These are phyloP conservation scores for Drosophila greeni DNA, from an alignment of 2,888 invertebrate species.

Conservation along the genomic window DNA sequence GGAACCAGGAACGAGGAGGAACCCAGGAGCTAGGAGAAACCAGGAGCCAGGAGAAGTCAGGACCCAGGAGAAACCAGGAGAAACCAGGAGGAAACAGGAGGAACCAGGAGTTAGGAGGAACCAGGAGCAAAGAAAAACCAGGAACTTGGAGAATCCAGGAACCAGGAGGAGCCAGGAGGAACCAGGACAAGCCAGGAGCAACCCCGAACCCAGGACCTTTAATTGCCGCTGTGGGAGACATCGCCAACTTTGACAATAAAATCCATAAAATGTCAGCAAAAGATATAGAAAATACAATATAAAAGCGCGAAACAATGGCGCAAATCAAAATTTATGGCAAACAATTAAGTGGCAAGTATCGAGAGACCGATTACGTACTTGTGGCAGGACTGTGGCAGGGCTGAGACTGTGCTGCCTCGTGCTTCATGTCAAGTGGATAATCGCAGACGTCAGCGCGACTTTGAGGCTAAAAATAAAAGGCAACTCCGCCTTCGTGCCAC, in stretches of 20 bases:
- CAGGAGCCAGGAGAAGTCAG: too few relatives aligned
- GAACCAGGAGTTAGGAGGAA: too few relatives aligned
- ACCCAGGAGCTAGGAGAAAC: too few relatives aligned
- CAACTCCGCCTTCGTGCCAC: too few relatives aligned
- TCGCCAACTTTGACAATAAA: slow-evolving; percentile 44
- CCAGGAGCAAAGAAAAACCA: too few relatives aligned
- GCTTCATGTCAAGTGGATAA: slow-evolving; percentile 24
- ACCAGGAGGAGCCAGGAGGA: too few relatives aligned
- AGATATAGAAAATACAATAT: slow-evolving; percentile 23
- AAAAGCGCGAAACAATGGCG: slow-evolving; percentile 41
- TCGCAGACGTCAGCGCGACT: slow-evolving; percentile 27
- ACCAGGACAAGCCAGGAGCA: too few relatives aligned
- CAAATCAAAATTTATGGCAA: slow-evolving; percentile 61
- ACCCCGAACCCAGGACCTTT: slow-evolving; percentile 4
- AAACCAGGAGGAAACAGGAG: too few relatives aligned
- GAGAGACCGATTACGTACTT: slow-evolving; percentile 42
- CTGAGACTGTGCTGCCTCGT: not conserved
- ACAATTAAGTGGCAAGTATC: slow-evolving; percentile 56
- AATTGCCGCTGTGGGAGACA: slow-evolving; percentile 34
- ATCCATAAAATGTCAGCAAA: slow-evolving; percentile 42
- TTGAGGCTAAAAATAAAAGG: slow-evolving; percentile 21
- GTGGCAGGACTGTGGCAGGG: not conserved
- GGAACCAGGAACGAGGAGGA: too few relatives aligned
- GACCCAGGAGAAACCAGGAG: not conserved
- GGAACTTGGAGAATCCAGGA: too few relatives aligned